Conservation (phyloP, 2,888 invertebrate species). For the Diaprepes abbreviatus region DNA sequence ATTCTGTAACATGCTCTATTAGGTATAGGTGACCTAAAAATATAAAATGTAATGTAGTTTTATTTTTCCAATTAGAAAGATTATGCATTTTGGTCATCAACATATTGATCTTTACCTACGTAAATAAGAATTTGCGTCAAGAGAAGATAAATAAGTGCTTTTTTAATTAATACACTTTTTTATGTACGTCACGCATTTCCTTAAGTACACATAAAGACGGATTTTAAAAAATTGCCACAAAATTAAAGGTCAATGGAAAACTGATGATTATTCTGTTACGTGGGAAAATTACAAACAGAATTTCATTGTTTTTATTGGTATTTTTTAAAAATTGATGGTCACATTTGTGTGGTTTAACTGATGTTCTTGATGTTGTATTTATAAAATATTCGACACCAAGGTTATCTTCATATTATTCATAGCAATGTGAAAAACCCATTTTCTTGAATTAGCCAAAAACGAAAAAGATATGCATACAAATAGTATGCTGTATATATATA, state of each 20-base stretch:
- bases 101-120: too few relatives aligned
- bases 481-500: too few relatives aligned
- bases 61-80: too few relatives aligned
- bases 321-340: slow-evolving; percentile 12
- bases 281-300: not conserved
- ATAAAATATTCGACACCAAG: not conserved
- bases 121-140: too few relatives aligned
- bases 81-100: too few relatives aligned
- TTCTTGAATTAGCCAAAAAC: too few relatives aligned
- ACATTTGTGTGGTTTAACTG: not conserved
- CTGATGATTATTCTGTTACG: not conserved
- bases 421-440: too few relatives aligned
- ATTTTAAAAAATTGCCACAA: not conserved
- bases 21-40: too few relatives aligned
- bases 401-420: not conserved
- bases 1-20: too few relatives aligned
- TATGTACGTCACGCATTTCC: not conserved
- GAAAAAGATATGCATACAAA: too few relatives aligned
- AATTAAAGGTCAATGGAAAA: slow-evolving; percentile 8
- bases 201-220: not conserved
- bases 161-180: not conserved
- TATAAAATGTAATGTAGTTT: too few relatives aligned
- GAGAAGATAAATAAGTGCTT: too few relatives aligned
- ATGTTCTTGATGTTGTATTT: not conserved
- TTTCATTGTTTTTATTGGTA: not conserved